phyloP scores from a whole-genome alignment of 2,797 vertebrate species.

The Coregonus suidteri region DNA sequence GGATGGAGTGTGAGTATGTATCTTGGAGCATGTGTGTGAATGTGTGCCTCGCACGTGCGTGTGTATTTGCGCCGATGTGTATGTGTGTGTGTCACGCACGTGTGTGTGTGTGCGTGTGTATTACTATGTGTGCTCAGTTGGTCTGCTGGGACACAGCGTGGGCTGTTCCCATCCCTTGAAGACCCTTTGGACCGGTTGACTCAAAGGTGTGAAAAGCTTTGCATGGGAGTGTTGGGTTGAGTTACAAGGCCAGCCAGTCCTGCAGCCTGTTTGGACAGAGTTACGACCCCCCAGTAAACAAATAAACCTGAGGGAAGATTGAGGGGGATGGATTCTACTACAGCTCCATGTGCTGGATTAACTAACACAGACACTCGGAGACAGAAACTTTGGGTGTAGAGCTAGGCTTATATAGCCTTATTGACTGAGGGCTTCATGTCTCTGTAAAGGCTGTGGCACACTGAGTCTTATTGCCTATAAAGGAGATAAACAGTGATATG shows the following conservation, averaged over 20 bases:
- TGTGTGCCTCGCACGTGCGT: not conserved
- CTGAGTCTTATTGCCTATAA: not conserved
- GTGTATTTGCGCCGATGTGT: not conserved
- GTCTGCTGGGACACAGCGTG: conserved; percentile 17
- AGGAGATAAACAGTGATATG: not conserved
- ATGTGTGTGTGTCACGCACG: too few species aligned
- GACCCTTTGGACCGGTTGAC: conserved; percentile 35
- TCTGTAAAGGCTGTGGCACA: not conserved
- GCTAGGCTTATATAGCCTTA: not conserved
- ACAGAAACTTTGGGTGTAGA: conserved; percentile 15
- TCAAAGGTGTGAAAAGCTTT: conserved; percentile 54
- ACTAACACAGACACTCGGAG: conserved; percentile 19
- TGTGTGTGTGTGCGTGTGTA: not conserved
- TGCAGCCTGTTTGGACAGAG: conserved; percentile 37
- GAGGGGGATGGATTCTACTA: conserved; percentile 1
- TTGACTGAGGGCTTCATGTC: not conserved
- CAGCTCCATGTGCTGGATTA: conserved; percentile 1
- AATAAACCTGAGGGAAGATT: conserved; percentile 36
- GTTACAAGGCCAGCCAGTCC: conserved; percentile 43
- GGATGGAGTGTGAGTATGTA: not conserved
- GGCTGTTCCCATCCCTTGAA: conserved; percentile 46
- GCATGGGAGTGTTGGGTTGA: conserved; percentile 42
- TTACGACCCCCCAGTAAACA: conserved; percentile 47
- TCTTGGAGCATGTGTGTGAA: not conserved
- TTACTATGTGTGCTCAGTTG: not conserved